Evolutionary conservation across 1,140 invertebrate species (phyloP).

Genomic region (Dendrolimus kikuchii): DNA sequence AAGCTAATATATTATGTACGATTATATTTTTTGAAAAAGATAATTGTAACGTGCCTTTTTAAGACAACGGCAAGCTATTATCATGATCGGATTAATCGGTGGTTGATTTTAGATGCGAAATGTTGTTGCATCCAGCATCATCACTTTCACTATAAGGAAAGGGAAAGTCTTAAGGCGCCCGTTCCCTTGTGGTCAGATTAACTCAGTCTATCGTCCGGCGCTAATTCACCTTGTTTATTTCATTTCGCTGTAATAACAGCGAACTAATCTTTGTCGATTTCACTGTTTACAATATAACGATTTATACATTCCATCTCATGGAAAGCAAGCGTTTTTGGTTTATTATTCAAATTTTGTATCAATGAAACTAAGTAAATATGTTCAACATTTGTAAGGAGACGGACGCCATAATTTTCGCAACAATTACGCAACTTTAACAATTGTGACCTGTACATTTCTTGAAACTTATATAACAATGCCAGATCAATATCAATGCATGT

Average conservation of each 20-base stretch:
- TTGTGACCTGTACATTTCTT: conserved; percentile 18
- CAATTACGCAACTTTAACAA: conserved; percentile 19
- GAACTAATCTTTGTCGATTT: conserved; percentile 37
- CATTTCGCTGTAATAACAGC: conserved; percentile 51
- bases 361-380: no score
- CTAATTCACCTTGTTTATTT: conserved; percentile 65
- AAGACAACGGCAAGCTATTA: no score
- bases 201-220: conserved; percentile 42
- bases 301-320: conserved; percentile 10
- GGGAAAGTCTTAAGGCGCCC: conserved; percentile 58
- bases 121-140: conserved; percentile 57
- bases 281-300: conserved; percentile 16
- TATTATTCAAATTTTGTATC: no score
- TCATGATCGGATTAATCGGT: conserved; percentile 11
- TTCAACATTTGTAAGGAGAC: no score
- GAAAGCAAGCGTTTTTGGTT: not conserved
- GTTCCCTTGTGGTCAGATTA: conserved; percentile 66
- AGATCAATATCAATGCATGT: conserved; percentile 47
- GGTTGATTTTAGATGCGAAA: conserved; percentile 48
- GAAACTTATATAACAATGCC: conserved; percentile 31
- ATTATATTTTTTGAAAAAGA: no score
- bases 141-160: conserved; percentile 70
- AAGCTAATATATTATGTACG: no score
- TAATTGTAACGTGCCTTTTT: no score
- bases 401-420: conserved; percentile 12